A percentile compares a stretch with the other conserved stretches of the same genome.
Conservation (phyloP, 1,140 invertebrate genomes). For the Belonocnema kinseyi region DNA sequence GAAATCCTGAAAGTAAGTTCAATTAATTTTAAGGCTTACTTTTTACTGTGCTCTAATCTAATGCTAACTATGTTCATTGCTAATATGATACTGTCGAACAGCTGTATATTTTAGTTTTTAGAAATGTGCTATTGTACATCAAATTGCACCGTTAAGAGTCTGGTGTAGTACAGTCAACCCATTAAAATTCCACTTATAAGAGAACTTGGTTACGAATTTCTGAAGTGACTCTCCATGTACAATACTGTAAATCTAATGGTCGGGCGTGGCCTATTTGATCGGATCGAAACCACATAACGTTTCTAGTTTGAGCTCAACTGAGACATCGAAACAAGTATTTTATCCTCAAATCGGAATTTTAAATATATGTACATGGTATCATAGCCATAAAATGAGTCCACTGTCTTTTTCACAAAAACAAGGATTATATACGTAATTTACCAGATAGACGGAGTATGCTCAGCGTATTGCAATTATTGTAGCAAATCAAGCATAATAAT, state of each 20-base stretch:
- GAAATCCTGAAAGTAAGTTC: too few relatives aligned
- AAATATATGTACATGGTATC: neutral
- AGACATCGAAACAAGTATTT: neutral
- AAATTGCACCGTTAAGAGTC: too few relatives aligned
- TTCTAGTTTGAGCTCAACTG: slow-evolving; percentile 5
- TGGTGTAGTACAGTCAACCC: too few relatives aligned
- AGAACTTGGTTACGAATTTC: too few relatives aligned
- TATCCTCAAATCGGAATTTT: neutral
- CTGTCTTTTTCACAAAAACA: neutral
- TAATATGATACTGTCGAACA: too few relatives aligned
- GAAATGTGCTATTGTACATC: too few relatives aligned
- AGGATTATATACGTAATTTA: neutral
- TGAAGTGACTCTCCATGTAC: neutral
- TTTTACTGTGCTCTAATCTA: too few relatives aligned
- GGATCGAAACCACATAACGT: slow-evolving; percentile 34
- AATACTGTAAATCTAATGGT: slow-evolving; percentile 52
- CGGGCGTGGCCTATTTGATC: slow-evolving; percentile 54
- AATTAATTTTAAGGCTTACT: too few relatives aligned
- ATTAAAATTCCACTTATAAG: too few relatives aligned
- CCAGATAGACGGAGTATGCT: neutral
- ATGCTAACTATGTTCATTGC: too few relatives aligned
- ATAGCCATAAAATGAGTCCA: neutral
- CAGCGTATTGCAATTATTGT: neutral
- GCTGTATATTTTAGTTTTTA: too few relatives aligned
- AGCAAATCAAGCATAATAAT: neutral